Percentiles rank a stretch among this genome's conserved stretches.
Evolutionary conservation across 2,888 invertebrate species (phyloP).

Genomic region (Cerceris rybyensis): DNA sequence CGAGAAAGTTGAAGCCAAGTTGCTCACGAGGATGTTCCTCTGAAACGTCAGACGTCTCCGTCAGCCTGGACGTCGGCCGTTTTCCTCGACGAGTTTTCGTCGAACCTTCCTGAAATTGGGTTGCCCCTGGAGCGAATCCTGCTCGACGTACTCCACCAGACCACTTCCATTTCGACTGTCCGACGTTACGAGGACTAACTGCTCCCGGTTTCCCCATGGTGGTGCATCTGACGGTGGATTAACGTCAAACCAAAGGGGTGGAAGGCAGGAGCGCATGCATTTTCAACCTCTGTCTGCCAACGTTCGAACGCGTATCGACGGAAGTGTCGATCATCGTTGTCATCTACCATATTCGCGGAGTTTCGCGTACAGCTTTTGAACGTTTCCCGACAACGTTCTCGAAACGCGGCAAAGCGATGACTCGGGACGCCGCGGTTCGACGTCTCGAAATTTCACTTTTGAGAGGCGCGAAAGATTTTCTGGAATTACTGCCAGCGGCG

Average conservation of each 20-base stretch:
- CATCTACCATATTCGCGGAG: slow-evolving; percentile 25
- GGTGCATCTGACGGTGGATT: slow-evolving; percentile 37
- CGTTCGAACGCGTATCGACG: slow-evolving; percentile 58
- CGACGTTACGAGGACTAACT: slow-evolving; percentile 34
- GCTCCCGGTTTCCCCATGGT: slow-evolving; percentile 26
- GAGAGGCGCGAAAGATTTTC: too few relatives aligned
- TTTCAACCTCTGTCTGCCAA: slow-evolving; percentile 36
- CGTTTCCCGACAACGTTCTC: slow-evolving; percentile 16
- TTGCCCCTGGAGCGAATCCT: slow-evolving; percentile 21
- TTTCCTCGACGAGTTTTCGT: slow-evolving; percentile 15
- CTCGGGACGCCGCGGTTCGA: not conserved
- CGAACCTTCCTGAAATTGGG: slow-evolving; percentile 40
- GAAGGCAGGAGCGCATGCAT: slow-evolving; percentile 27
- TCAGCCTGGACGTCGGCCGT: slow-evolving; percentile 31
- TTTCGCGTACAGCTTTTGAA: slow-evolving; percentile 4
- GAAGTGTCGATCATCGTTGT: slow-evolving; percentile 59
- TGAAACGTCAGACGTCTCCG: slow-evolving; percentile 18
- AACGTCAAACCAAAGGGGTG: slow-evolving; percentile 43
- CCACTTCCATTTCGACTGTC: slow-evolving; percentile 35
- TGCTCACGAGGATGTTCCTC: slow-evolving; percentile 1
- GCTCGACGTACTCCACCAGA: slow-evolving; percentile 16
- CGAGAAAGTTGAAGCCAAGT: too few relatives aligned
- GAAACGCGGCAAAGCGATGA: slow-evolving; percentile 16
- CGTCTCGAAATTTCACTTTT: not conserved
- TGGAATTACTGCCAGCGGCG: too few relatives aligned